Percentiles rank a stretch among this genome's conserved stretches.
These are phyloP conservation scores for Diplodus puntazzo DNA, from an alignment of 2,797 vertebrate species.

Conservation along the genomic window DNA sequence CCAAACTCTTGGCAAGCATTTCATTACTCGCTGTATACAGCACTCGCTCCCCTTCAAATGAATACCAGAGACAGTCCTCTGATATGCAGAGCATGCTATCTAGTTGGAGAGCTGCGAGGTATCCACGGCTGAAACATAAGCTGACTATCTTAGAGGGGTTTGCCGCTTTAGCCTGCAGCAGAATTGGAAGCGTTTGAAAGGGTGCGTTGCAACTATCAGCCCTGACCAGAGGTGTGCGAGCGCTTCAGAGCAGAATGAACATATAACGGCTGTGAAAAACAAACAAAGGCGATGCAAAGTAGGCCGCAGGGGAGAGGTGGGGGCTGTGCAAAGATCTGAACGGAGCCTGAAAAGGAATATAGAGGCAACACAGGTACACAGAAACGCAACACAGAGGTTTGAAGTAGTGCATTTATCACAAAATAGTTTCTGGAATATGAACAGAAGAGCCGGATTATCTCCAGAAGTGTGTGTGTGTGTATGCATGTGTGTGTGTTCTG, in stretches of 20 bases:
- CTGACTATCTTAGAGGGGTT: conserved; percentile 54
- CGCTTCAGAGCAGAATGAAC: conserved; percentile 40
- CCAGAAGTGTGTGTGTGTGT: conserved; percentile 18
- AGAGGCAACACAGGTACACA: conserved; percentile 34
- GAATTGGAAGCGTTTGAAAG: conserved; percentile 74
- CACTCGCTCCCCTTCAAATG: conserved; percentile 35
- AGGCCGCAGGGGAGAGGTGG: neutral
- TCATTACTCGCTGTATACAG: conserved; percentile 45
- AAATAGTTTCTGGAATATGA: conserved; percentile 41
- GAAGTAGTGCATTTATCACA: conserved; percentile 53
- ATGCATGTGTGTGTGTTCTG: neutral
- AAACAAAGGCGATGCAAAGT: conserved; percentile 49
- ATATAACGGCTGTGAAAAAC: conserved; percentile 27
- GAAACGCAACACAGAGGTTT: neutral
- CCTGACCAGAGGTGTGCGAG: conserved; percentile 70
- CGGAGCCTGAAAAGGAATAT: conserved; percentile 10
- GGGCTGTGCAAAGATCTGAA: conserved; percentile 40
- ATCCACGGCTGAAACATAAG: conserved; percentile 55
- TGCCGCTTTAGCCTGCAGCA: conserved; percentile 70
- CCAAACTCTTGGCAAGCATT: conserved; percentile 37
- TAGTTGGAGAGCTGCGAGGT: conserved; percentile 43
- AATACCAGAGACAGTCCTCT: conserved; percentile 32
- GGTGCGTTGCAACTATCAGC: conserved; percentile 68
- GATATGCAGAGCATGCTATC: conserved; percentile 53
- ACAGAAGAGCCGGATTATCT: conserved; percentile 13